Percentiles rank a stretch among this genome's conserved stretches.
These are phyloP conservation scores for Serrognathus titanus DNA, from an alignment of 2,888 invertebrate genomes.

Conservation along the genomic window DNA sequence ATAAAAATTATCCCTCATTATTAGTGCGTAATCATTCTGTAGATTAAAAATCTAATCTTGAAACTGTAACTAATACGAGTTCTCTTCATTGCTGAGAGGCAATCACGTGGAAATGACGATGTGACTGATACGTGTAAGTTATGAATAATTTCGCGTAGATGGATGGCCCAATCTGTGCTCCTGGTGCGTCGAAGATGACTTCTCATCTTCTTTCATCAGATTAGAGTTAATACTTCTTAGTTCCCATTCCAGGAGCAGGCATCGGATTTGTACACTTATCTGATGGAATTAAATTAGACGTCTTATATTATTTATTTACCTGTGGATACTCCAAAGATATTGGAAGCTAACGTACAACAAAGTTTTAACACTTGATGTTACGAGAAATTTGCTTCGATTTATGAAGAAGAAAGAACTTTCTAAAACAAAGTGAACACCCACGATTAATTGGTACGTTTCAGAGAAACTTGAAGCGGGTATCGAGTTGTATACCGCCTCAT, in stretches of 20 bases:
- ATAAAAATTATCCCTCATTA: no score
- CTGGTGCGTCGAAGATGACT: slow-evolving; percentile 35
- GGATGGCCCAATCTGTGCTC: slow-evolving; percentile 42
- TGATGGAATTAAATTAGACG: slow-evolving; percentile 29
- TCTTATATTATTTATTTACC: slow-evolving; percentile 26
- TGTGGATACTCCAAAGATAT: slow-evolving; percentile 8
- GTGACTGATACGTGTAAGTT: slow-evolving; percentile 24
- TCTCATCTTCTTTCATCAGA: slow-evolving; percentile 40
- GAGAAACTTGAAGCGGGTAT: slow-evolving; percentile 30
- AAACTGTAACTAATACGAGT: neutral
- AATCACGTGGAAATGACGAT: slow-evolving; percentile 17
- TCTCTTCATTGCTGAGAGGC: slow-evolving; percentile 8
- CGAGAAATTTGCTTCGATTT: slow-evolving; percentile 31
- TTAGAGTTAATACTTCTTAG: slow-evolving; percentile 40
- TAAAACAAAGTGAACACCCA: slow-evolving; percentile 43
- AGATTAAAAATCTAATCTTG: no score
- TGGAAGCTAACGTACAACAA: no score
- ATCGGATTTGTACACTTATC: slow-evolving; percentile 28
- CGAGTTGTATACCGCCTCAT: slow-evolving; percentile 6
- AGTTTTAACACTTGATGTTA: slow-evolving; percentile 4
- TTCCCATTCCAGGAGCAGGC: slow-evolving; percentile 30
- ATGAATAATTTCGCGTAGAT: slow-evolving; percentile 47
- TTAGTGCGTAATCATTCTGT: no score
- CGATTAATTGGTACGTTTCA: slow-evolving; percentile 37
- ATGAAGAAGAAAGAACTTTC: slow-evolving; percentile 41